These are phyloP conservation scores for Caenorhabditis sp. DNA, from an alignment of 2,888 invertebrate species.

Conservation along the genomic window DNA sequence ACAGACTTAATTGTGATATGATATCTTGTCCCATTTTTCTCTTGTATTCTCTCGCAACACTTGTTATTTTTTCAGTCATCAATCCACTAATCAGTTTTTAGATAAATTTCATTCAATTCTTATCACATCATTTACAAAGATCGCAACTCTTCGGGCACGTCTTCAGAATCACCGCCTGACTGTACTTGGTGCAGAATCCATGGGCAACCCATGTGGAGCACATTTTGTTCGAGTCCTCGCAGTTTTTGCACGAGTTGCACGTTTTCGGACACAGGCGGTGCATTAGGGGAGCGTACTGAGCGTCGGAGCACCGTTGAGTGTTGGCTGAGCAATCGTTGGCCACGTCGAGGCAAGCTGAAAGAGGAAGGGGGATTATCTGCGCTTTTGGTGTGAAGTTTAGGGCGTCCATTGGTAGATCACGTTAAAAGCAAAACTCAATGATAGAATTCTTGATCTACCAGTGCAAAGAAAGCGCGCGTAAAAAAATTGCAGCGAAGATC, in stretches of 20 bases:
- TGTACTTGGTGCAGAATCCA: conserved; percentile 61
- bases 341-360: conserved; percentile 57
- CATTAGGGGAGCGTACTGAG: conserved; percentile 62
- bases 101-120: conserved; percentile 1
- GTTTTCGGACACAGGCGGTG: conserved; percentile 66
- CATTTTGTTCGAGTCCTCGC: conserved; percentile 62
- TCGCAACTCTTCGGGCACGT: conserved; percentile 60
- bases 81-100: conserved; percentile 1
- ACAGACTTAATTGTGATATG: neutral
- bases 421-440: too few species aligned
- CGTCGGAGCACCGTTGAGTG: conserved; percentile 40
- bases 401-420: too few species aligned
- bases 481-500: neutral
- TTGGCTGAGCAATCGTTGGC: conserved; percentile 58
- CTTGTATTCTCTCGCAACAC: neutral
- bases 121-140: conserved; percentile 44
- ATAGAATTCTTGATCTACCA: too few species aligned
- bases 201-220: conserved; percentile 47
- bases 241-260: conserved; percentile 59
- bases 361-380: neutral
- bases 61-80: conserved; percentile 4
- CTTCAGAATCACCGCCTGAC: conserved; percentile 28
- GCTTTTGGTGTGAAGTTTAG: too few species aligned
- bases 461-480: too few species aligned
- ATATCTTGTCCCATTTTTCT: neutral